These are phyloP conservation scores for Osmerus mordax DNA, from an alignment of 2,113 vertebrate species.

Conservation along the genomic window DNA sequence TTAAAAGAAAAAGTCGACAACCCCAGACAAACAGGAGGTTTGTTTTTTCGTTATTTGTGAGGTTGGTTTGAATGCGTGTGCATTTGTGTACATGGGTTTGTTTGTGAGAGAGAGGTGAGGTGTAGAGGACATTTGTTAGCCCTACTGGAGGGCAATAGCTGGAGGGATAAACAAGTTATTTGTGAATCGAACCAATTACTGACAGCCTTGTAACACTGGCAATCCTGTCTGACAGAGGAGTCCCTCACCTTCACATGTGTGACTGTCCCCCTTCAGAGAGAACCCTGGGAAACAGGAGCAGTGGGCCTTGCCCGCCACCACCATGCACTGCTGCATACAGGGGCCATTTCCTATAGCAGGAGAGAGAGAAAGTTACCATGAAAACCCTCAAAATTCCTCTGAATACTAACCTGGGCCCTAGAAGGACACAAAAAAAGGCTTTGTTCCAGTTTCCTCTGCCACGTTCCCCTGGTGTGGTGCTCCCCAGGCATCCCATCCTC, in stretches of 20 bases:
- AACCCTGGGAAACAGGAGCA: slow-evolving; percentile 88
- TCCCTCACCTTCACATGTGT: slow-evolving; percentile 81
- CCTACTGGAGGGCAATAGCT: slow-evolving; percentile 13
- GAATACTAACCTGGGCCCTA: too few relatives aligned
- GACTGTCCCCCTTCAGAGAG: slow-evolving; percentile 75
- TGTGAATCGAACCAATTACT: slow-evolving; percentile 30
- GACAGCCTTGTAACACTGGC: not conserved
- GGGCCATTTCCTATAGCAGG: slow-evolving; percentile 72
- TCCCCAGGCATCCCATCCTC: not conserved
- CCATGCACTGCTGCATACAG: slow-evolving; percentile 80
- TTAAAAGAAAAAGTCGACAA: slow-evolving; percentile 31
- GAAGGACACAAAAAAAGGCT: too few relatives aligned
- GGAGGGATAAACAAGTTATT: slow-evolving; percentile 20
- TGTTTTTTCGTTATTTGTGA: slow-evolving; percentile 8
- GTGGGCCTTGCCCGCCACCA: slow-evolving; percentile 49
- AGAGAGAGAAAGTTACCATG: slow-evolving; percentile 9
- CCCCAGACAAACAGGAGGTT: slow-evolving; percentile 22
- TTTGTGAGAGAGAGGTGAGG: not conserved
- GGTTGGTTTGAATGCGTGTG: slow-evolving; percentile 1
- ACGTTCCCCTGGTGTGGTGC: not conserved
- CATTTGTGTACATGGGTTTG: slow-evolving; percentile 13
- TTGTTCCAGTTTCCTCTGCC: too few relatives aligned
- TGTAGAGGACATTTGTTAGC: slow-evolving; percentile 26
- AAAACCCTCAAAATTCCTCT: too few relatives aligned
- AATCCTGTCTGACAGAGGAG: not conserved